Evolutionary conservation across 2,113 vertebrate species (phyloP).

Genomic region (Muscicapa adusta): DNA sequence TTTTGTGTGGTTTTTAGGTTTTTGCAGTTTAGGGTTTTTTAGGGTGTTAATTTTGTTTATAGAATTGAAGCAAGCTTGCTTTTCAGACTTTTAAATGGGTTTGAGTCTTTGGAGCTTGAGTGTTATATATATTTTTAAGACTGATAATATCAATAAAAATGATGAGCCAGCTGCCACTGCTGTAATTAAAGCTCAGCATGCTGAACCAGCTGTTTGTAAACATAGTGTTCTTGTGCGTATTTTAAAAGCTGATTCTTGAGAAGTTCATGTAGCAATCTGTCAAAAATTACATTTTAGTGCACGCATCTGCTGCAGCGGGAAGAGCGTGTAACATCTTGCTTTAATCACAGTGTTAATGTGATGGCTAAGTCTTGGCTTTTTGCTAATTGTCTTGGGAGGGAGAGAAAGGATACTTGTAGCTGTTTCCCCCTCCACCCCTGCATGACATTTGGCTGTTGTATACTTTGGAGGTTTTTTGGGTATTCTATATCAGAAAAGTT

Average conservation of each 20-base stretch:
- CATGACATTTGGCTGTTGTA: neutral
- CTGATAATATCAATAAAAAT: neutral
- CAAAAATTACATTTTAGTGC: neutral
- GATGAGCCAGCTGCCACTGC: neutral
- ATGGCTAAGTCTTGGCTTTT: neutral
- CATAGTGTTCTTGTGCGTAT: neutral
- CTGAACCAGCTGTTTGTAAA: constrained; percentile 29
- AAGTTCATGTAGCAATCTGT: neutral
- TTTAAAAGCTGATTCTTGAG: neutral
- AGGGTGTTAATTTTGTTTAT: neutral
- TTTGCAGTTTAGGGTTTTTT: neutral
- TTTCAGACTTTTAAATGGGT: neutral
- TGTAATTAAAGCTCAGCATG: constrained; percentile 21
- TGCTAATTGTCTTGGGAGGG: neutral
- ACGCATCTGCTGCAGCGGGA: neutral
- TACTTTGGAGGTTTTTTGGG: fast-evolving
- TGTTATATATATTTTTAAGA: neutral
- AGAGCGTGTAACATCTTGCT: neutral
- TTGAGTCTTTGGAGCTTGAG: neutral
- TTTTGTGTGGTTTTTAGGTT: neutral
- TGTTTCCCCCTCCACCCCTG: neutral
- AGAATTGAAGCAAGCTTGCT: neutral
- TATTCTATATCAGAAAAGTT: neutral
- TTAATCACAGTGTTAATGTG: neutral
- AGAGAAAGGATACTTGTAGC: neutral